A percentile compares a stretch with the other conserved stretches of the same genome.
phyloP scores from a whole-genome alignment of 2,888 invertebrate genomes.

The Polyploca ridens region DNA sequence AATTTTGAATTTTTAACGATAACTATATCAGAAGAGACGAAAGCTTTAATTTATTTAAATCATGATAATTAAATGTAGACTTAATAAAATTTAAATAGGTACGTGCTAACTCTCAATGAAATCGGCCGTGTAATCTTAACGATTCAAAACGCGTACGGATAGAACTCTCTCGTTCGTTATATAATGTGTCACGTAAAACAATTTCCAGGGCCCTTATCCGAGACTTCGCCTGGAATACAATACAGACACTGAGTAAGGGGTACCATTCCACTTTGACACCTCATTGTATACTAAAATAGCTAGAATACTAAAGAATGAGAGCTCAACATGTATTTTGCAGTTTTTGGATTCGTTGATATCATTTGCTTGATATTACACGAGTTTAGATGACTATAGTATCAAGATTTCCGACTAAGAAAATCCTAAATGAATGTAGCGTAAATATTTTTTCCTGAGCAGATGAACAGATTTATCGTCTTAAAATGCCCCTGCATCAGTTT shows the following conservation, averaged over 20 bases:
- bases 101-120: constrained; percentile 21
- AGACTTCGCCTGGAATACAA: constrained; percentile 60
- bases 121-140: constrained; percentile 38
- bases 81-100: constrained; percentile 33
- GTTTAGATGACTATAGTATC: background rate
- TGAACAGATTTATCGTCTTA: too few relatives aligned
- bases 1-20: too few relatives aligned
- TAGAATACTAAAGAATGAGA: constrained; percentile 11
- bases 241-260: constrained; percentile 38
- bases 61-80: constrained; percentile 22
- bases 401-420: constrained; percentile 4
- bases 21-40: background rate
- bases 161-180: constrained; percentile 59
- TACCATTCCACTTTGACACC: constrained; percentile 33
- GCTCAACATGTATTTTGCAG: constrained; percentile 26
- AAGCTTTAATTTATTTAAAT: background rate
- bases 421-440: background rate
- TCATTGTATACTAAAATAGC: constrained; percentile 16
- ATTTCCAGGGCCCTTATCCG: constrained; percentile 67
- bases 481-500: too few relatives aligned
- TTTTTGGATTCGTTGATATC: constrained; percentile 26
- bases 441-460: background rate
- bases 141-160: constrained; percentile 58
- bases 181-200: constrained; percentile 74
- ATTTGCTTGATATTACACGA: constrained; percentile 20